Conservation (phyloP, 2,888 invertebrate genomes). For the Apamea sordens region DNA sequence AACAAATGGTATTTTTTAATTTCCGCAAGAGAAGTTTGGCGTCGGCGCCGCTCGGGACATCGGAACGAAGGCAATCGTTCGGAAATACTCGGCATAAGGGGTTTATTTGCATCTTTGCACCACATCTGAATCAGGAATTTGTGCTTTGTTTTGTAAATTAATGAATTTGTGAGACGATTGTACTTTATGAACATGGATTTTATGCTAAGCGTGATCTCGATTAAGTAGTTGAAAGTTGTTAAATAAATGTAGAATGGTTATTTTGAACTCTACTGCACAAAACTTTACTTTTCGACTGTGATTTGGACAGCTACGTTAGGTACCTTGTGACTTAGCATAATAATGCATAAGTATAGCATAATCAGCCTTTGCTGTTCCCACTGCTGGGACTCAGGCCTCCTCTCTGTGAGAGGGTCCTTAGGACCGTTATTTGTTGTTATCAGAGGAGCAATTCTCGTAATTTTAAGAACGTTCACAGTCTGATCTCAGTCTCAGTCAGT, state of each 20-base stretch:
- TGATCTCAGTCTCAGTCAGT: too few relatives aligned
- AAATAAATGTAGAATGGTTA: neutral
- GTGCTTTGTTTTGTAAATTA: conserved; percentile 52
- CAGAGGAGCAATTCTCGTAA: too few relatives aligned
- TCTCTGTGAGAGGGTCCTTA: too few relatives aligned
- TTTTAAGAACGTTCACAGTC: too few relatives aligned
- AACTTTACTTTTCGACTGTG: neutral
- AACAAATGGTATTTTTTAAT: conserved; percentile 69
- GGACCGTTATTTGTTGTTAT: too few relatives aligned
- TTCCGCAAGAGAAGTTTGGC: conserved; percentile 59
- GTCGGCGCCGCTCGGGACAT: conserved; percentile 33
- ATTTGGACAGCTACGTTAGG: neutral
- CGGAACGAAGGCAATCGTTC: conserved; percentile 63
- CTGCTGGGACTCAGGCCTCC: too few relatives aligned
- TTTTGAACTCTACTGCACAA: neutral
- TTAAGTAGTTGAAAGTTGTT: neutral
- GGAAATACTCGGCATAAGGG: conserved; percentile 63
- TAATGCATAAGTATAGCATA: too few relatives aligned
- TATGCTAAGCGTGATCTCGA: conserved; percentile 26
- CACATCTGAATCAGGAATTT: conserved; percentile 50
- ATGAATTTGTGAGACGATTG: conserved; percentile 31
- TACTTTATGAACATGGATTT: conserved; percentile 32
- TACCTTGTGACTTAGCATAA: neutral
- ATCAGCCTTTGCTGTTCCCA: too few relatives aligned
- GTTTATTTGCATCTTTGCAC: conserved; percentile 69